Conservation (phyloP, 2,888 invertebrate species). For the Rhamphomyia laevipes region DNA sequence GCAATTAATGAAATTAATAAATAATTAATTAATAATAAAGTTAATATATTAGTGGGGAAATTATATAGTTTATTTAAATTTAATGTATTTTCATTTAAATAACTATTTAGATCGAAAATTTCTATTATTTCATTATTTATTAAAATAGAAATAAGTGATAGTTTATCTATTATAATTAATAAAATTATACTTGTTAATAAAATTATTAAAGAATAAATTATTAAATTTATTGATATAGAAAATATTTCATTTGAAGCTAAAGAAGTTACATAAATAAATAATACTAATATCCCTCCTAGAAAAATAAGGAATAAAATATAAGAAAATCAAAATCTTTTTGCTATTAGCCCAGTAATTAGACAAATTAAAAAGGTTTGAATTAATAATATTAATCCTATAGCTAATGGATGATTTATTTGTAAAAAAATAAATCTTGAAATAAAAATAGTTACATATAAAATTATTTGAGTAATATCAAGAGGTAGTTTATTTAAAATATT, state of each 20-base stretch:
- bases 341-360: constrained; percentile 39
- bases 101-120: constrained; percentile 21
- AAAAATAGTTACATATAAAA: constrained; percentile 19
- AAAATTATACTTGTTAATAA: constrained; percentile 22
- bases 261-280: constrained; percentile 54
- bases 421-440: constrained; percentile 35
- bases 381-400: constrained; percentile 44
- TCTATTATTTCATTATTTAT: constrained; percentile 35
- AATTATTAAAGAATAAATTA: constrained; percentile 22
- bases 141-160: constrained; percentile 28
- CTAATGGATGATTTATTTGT: constrained; percentile 41
- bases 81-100: constrained; percentile 37
- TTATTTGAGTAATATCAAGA: constrained; percentile 38
- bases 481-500: constrained; percentile 55
- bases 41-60: constrained; percentile 40
- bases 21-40: constrained; percentile 45
- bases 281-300: constrained; percentile 49
- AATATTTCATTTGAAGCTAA: constrained; percentile 51
- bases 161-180: constrained; percentile 21
- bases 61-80: constrained; percentile 44
- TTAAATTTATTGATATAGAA: constrained; percentile 29
- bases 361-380: constrained; percentile 42
- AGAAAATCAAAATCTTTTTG: constrained; percentile 45
- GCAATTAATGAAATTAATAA: constrained; percentile 48
- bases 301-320: constrained; percentile 51